Conservation (phyloP, 1,140 invertebrate species). For the Heliothis virescens region DNA sequence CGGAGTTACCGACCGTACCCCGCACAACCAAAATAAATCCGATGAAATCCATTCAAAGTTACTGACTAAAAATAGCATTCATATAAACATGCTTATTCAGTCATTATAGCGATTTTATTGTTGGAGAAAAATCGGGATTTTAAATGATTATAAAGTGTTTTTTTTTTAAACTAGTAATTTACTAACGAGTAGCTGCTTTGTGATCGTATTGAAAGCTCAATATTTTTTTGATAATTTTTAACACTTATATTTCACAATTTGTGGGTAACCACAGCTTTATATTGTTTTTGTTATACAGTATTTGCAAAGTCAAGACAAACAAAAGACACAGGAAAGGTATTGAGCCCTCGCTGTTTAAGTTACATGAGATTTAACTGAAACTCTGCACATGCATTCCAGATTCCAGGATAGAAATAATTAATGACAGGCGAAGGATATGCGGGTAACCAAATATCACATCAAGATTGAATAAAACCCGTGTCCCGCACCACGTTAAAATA, state of each 20-base stretch:
- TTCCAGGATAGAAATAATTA: slow-evolving; percentile 9
- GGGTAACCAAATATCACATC: slow-evolving; percentile 44
- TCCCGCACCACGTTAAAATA: slow-evolving; percentile 46
- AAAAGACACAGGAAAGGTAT: background rate
- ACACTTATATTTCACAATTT: background rate
- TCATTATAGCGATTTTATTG: background rate
- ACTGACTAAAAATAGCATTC: slow-evolving; percentile 33
- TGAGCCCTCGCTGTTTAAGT: background rate
- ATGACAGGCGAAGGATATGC: slow-evolving; percentile 8
- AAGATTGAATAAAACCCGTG: slow-evolving; percentile 39
- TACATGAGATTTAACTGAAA: slow-evolving; percentile 1
- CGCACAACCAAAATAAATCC: slow-evolving; percentile 37
- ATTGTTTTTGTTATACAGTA: too few relatives aligned
- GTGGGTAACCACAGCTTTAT: too few relatives aligned
- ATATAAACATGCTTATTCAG: slow-evolving; percentile 5
- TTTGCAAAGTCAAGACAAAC: too few relatives aligned
- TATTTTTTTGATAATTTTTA: background rate
- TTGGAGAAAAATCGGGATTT: background rate
- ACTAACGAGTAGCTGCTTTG: background rate
- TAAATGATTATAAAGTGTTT: background rate
- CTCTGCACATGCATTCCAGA: background rate
- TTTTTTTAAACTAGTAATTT: background rate
- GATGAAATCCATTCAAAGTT: slow-evolving; percentile 35
- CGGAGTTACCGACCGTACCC: background rate
- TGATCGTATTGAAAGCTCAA: background rate